Percentiles rank a stretch among this genome's conserved stretches.
These are phyloP conservation scores for Varanus komodoensis DNA, from an alignment of 2,113 vertebrate genomes.

Conservation along the genomic window DNA sequence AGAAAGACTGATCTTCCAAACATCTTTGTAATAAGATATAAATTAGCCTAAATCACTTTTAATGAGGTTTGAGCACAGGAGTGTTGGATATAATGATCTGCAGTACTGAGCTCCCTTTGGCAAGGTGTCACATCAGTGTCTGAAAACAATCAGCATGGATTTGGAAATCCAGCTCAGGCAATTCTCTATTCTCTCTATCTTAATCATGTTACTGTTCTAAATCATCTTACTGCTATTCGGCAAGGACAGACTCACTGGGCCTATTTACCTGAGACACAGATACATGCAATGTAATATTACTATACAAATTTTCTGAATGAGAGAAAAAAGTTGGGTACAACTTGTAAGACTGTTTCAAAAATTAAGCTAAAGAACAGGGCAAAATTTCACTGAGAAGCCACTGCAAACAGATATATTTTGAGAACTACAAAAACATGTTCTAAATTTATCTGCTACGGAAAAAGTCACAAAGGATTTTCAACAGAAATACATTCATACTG, in stretches of 20 bases:
- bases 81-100: not conserved
- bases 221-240: not conserved
- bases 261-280: not conserved
- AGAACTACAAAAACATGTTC: not conserved
- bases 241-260: not conserved
- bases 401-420: not conserved
- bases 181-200: not conserved
- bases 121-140: not conserved
- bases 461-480: not conserved
- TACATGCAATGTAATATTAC: not conserved
- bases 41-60: not conserved
- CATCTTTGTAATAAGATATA: fast-evolving
- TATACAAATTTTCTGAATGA: slow-evolving; percentile 7
- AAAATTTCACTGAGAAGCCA: not conserved
- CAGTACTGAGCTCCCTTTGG: not conserved
- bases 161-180: not conserved
- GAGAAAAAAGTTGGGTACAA: not conserved
- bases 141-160: not conserved
- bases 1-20: not conserved
- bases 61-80: not conserved
- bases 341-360: not conserved
- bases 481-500: not conserved
- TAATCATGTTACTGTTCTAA: not conserved
- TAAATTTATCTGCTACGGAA: not conserved
- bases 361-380: not conserved